Evolutionary conservation across 1,140 invertebrate genomes (phyloP), one percentile per base, ranked within the genome.

Genomic region (Drosophila sturtevanti): DNA sequence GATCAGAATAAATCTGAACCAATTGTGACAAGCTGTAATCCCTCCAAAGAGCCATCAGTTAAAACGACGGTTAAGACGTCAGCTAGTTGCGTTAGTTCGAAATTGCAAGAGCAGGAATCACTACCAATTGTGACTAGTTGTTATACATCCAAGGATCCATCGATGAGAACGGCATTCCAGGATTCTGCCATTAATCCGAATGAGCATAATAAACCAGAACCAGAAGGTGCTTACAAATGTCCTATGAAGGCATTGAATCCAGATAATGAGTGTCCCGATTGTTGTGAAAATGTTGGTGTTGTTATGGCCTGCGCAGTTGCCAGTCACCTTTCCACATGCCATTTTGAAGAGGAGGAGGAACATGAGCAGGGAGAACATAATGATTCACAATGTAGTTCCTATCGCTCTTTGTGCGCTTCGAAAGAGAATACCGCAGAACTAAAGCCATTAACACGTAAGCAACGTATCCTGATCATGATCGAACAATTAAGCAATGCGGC

Each of bases 391-490:
- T 21, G 7, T 12, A 48, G 41, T 21, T 9, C 16, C 9, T 48
- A 21, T 21, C 41, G 16, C 16, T 21, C 41, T 2, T 16, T 21
- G 10, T 0, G 2, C 0, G 14, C 9, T 9, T 21, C 41, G 9
- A 21, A 18, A 9, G 9, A 35, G 3, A 1, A 6, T 9, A 56
- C 6, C 9, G 27, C 16, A 4, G 34, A 59, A 18, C 11, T 4
- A 22, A 11, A 4, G 10, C 14, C 9, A 11, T 9, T 14, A 4
- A 48, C 58, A 9, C 72, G 73, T 1, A 77, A 68, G 27, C 18
- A 77, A 22, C 73, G 73, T 0, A 52, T 77, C 10, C 5, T 76
- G 6, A 9, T 12, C 1, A 24, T 76, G 11, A 34, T 77, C n/a
- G 59, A 77, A 9, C 59, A 67, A 7, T 63, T 78, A 2, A 77